phyloP scores from a whole-genome alignment of 2,888 invertebrate species.

The Mellilla xanthometata region DNA sequence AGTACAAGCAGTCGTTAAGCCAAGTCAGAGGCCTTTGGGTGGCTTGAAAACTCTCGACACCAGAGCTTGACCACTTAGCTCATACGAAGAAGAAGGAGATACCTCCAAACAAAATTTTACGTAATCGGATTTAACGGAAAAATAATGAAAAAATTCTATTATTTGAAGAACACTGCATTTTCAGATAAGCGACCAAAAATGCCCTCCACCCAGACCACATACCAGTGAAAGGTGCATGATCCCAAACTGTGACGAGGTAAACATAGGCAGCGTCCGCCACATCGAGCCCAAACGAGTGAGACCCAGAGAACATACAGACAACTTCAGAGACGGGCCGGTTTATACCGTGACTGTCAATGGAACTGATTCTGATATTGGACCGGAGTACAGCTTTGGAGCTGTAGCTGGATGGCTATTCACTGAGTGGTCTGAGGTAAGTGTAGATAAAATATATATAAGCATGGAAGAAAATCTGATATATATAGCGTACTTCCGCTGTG shows the following conservation, averaged over 20 bases:
- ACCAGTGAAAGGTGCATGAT: conserved; percentile 60
- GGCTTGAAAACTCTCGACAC: too few species aligned
- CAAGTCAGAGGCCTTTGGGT: too few species aligned
- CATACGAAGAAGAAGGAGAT: too few species aligned
- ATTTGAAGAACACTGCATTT: conserved; percentile 18
- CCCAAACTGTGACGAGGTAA: conserved; percentile 51
- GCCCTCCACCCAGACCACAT: conserved; percentile 56
- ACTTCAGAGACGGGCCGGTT: conserved; percentile 66
- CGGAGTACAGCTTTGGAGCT: conserved; percentile 64
- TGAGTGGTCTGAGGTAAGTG: conserved; percentile 83
- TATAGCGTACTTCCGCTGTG: too few species aligned
- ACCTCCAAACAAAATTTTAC: too few species aligned
- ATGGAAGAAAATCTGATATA: too few species aligned
- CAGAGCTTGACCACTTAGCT: too few species aligned
- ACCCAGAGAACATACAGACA: conserved; percentile 56
- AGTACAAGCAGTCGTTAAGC: too few species aligned
- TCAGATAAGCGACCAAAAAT: conserved; percentile 70
- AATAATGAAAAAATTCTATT: too few species aligned
- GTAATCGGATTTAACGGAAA: too few species aligned
- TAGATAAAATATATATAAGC: too few species aligned
- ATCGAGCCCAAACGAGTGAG: conserved; percentile 46
- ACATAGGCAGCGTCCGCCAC: conserved; percentile 42
- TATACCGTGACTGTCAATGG: conserved; percentile 64
- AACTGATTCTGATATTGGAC: conserved; percentile 61
- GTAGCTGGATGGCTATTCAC: conserved; percentile 80